Evolutionary conservation across 2,113 vertebrate genomes (phyloP), one percentile per base, ranked within the genome.

Genomic region (Struthio camelus): DNA sequence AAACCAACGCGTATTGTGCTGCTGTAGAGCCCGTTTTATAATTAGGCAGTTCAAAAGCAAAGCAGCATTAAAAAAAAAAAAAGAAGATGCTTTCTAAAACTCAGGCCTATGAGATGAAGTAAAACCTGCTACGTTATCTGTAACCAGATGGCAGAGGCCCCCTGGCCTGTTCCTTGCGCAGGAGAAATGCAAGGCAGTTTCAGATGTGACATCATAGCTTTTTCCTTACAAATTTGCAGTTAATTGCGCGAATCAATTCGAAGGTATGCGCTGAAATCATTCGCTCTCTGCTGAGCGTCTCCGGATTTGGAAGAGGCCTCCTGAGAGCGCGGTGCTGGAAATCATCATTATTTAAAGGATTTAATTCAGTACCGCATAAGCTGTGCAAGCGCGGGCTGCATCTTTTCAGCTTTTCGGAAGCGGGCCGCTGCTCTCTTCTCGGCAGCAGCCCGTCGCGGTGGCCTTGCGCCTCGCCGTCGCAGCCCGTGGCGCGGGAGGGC

Each of bases 21-120:
- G n/a, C 38, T n/a, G 1, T 9, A 9, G 2, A 18, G 9, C 54
- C 58, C 18, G 1, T 75, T 85, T 75, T 75, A 6, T 34, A 14
- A 36, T 2, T 11, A 51, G 80, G 69, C 38, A 64, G 1, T 44
- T 38, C 2, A 6, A 3, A 78, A 64, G 12, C 1, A 12, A 34
- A 72, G 46, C 30, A 32, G 66, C 54, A 13, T 11, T 32, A 28
- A 16, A 25, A 12, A 53, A 53, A 53, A 53, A 53, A 53, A 25
- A 7, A 50, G 30, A 62, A 3, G 3, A 0, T 1, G 36, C 34
- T 89, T 18, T 32, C 14, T 20, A 2, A 25, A 34, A 14, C 1
- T 0, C 77, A 53, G 44, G 1, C 3, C 67, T 5, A 1, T 12
- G 53, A 2, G 32, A 3, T 6, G 66, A 18, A 42, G 78, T 8